A percentile compares a stretch with the other conserved stretches of the same genome.
Evolutionary conservation across 2,797 vertebrate species (phyloP).

Genomic region (Trachops cirrhosus): DNA sequence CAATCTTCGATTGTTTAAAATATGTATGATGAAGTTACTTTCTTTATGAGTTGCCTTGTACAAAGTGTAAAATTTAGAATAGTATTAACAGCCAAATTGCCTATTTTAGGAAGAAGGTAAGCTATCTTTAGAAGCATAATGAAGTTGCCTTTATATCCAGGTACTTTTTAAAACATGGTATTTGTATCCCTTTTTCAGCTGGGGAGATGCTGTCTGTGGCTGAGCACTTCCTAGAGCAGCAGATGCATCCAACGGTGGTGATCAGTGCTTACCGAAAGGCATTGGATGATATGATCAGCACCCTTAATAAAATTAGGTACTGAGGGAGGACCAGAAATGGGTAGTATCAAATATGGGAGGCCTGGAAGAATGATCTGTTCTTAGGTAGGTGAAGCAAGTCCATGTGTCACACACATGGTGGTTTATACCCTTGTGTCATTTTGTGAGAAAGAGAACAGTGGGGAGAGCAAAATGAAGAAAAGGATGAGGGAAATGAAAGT

Average conservation of each 20-base stretch:
- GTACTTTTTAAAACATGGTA: not conserved
- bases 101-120: not conserved
- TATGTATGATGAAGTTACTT: not conserved
- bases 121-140: not conserved
- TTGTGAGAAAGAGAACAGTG: not conserved
- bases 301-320: conserved; percentile 93
- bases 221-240: conserved; percentile 96
- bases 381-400: not conserved
- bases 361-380: not conserved
- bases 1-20: not conserved
- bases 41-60: not conserved
- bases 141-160: not conserved
- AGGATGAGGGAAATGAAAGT: not conserved
- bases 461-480: not conserved
- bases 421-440: not conserved
- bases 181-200: conserved; percentile 78
- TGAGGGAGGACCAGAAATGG: fast-evolving
- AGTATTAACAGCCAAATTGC: not conserved
- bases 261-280: conserved; percentile 95
- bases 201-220: conserved; percentile 97
- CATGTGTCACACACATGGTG: fast-evolving
- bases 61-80: not conserved
- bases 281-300: conserved; percentile 93
- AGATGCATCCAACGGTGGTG: conserved; percentile 96
- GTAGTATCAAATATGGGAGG: fast-evolving